phyloP scores from a whole-genome alignment of 2,888 invertebrate genomes.

The Cerastoderma edule region DNA sequence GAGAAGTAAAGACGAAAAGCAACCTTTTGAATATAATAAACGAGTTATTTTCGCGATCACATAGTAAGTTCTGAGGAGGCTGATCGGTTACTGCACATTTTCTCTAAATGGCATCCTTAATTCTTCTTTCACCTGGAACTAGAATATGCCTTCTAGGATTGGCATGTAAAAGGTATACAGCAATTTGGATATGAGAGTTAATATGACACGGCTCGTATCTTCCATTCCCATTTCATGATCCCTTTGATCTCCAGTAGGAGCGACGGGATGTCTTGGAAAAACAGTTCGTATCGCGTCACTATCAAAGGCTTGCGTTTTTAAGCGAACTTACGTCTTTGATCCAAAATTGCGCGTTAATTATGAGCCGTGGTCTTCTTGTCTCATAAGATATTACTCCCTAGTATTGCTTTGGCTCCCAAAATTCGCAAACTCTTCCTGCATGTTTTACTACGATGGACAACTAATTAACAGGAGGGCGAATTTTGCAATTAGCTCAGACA shows the following conservation, averaged over 20 bases:
- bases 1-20: too few species aligned
- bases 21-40: too few species aligned
- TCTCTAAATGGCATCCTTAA: neutral
- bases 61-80: too few species aligned
- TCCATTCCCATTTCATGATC: conserved; percentile 20
- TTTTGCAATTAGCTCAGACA: neutral
- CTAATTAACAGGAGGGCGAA: neutral
- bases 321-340: conserved; percentile 28
- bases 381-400: conserved; percentile 10
- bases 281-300: conserved; percentile 23
- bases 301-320: conserved; percentile 38
- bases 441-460: neutral
- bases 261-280: conserved; percentile 31
- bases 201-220: conserved; percentile 17
- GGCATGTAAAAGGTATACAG: neutral
- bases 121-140: neutral
- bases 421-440: conserved; percentile 1
- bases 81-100: too few species aligned
- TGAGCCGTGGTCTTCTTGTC: conserved; percentile 17
- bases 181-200: conserved; percentile 7
- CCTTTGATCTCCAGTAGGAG: conserved; percentile 21
- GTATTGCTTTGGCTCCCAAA: conserved; percentile 7
- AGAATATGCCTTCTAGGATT: neutral
- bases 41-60: too few species aligned
- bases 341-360: conserved; percentile 36